Base-by-base conservation (phyloP, 2,888 invertebrate species). In the Antitype chi region DNA sequence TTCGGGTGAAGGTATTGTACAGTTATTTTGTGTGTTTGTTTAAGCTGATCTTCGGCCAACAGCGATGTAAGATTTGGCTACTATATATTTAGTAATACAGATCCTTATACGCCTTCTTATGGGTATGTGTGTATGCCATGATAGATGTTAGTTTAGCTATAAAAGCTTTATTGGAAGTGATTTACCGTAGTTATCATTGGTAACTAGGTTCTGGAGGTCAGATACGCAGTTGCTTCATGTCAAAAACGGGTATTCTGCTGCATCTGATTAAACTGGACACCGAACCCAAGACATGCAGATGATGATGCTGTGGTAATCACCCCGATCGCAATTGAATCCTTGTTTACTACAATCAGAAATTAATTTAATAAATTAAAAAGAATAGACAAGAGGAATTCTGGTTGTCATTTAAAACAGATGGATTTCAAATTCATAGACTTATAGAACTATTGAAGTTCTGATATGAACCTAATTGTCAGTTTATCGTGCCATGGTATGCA, bases 401-500 rank as follows among this genome's bases (percentile, higher is more conserved):
- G 13, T 0, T 60, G 60, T 32, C 23, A 32, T 32, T 13, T 32
- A 32, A 23, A 32, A n/a, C 9, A 43, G 2, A 9, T 63, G 38
- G 5, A n/a, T n/a, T 47, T 38, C 5, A 63, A 32, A 68, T 4
- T 17, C 7, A 38, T 11, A 17, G 6, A 11, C 43, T 47, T 38
- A 9, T n/a, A 52, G n/a, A 52, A 60, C 59, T 0, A 13, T 53
- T 59, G 38, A 20, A 32, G 6, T 17, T 6, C 13, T 2, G 64
- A 55, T 32, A 49, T 43, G 53, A 17, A 53, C 25, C 2, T 52
- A n/a, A 66, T 55, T 13, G 8, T 25, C 2, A 60, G 43, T 25
- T 66, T 66, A 52, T 73, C 55, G 0, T 53, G 25, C 23, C 15
- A 66, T 49, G 52, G 32, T 43, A 43, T 67, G 60, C 57, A 60